These are phyloP conservation scores for Dolichotis patagonum DNA, from an alignment of 2,113 vertebrate genomes.

Conservation along the genomic window DNA sequence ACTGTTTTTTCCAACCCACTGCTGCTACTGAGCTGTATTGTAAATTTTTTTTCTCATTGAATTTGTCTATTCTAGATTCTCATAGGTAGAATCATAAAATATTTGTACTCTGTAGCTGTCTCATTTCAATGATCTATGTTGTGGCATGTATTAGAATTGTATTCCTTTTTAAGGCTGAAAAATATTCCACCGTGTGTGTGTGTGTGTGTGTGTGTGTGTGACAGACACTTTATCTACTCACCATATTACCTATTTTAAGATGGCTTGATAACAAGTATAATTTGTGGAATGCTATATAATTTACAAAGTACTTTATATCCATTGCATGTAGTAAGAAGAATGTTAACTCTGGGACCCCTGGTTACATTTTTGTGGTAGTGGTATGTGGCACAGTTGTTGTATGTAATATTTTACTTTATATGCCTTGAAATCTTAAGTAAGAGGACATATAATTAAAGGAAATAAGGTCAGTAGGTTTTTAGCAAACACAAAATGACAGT, in stretches of 20 bases:
- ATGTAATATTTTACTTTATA: neutral
- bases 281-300: neutral
- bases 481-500: neutral
- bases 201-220: neutral
- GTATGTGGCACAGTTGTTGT: neutral
- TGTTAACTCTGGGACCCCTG: neutral
- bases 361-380: neutral
- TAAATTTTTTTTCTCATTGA: neutral
- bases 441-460: neutral
- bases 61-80: neutral
- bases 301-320: neutral
- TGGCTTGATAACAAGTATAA: slow-evolving; percentile 27
- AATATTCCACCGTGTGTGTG: neutral
- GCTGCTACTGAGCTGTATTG: neutral
- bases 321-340: neutral
- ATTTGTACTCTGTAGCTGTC: neutral
- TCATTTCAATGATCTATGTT: neutral
- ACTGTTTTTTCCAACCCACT: neutral
- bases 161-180: neutral
- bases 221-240: neutral
- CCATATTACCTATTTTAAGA: neutral
- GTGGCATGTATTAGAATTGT: neutral
- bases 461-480: slow-evolving; percentile 13
- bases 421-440: slow-evolving; percentile 29
- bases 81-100: neutral